Percentiles rank a stretch among this genome's conserved stretches.
Conservation (phyloP, 2,888 invertebrate genomes). For the Drosophila subquinaria region DNA sequence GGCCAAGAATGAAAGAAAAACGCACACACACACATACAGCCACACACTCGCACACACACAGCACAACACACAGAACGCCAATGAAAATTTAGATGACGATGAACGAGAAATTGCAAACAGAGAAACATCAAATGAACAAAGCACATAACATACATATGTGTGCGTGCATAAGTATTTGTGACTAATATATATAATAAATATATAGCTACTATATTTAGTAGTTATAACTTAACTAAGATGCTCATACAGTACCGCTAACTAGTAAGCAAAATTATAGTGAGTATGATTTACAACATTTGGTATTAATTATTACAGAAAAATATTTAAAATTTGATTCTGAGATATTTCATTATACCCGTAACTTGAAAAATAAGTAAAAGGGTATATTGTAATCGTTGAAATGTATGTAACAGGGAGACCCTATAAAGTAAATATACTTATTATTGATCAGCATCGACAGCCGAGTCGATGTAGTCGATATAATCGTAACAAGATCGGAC, state of each 20-base stretch:
- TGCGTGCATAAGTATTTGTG: slow-evolving; percentile 9
- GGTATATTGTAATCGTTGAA: no score
- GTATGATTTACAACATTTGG: no score
- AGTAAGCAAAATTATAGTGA: slow-evolving; percentile 2
- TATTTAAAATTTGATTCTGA: no score
- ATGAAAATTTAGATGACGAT: slow-evolving; percentile 69
- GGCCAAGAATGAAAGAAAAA: slow-evolving; percentile 48
- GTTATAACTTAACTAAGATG: slow-evolving; percentile 2
- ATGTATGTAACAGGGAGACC: no score
- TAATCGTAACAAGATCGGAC: no score
- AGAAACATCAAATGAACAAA: slow-evolving; percentile 22
- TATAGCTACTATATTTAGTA: slow-evolving; percentile 8
- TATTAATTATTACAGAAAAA: no score
- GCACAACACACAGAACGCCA: slow-evolving; percentile 50
- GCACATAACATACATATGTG: slow-evolving; percentile 15
- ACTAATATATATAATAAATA: slow-evolving; percentile 6
- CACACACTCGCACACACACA: slow-evolving; percentile 7
- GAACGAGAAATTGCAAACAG: slow-evolving; percentile 45
- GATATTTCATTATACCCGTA: no score
- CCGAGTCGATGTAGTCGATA: no score
- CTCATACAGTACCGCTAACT: background rate
- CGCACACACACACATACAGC: slow-evolving; percentile 20
- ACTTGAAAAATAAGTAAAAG: no score
- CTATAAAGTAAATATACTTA: no score
- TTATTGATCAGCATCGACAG: no score